Base-by-base conservation (phyloP, 2,113 vertebrate genomes). In the Pterocles orientalis region DNA sequence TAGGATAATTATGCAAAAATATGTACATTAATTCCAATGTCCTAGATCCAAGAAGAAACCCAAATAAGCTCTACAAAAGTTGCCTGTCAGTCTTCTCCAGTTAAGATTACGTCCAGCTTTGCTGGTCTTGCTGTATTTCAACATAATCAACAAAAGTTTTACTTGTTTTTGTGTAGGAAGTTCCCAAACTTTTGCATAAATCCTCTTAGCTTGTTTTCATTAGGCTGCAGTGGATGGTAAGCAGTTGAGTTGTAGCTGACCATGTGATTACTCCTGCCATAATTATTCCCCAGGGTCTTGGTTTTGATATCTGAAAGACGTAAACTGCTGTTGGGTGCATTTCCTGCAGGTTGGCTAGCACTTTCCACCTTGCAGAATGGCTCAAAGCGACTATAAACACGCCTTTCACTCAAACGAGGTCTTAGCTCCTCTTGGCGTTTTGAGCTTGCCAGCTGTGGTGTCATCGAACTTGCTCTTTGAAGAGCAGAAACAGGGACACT, bases 141-240 rank as follows among this genome's bases (percentile, higher is more conserved):
- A 48, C 51, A 90, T 6, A 69, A 86, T 62, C 70, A 66, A 62
- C n/a, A 80, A 3, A 81, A 41, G n/a, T 86, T 83, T 97, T 97
- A 98, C 82, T 99, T 99, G 94, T 94, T 98, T 98, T 99, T 99
- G 91, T 99, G 93, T 69, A 99, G 97, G 21, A 99, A 97, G 81
- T 98, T 98, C 47, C 99, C 99, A 97, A 98, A 98, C 90, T 98
- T 98, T 21, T 99, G 99, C 98, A 99, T 98, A 95, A 99, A 98
- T 76, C 98, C 98, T 83, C 98, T 98, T 83, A 99, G 96, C 86
- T 98, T 99, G 88, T 99, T 99, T 97, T 99, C 99, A 96, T 98
- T 98, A 89, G 98, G 98, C 12, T 98, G 97, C 51, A 98, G 48
- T 1, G 98, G 83, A 54, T 94, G 95, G 34, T 98, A 98, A 43